Evolutionary conservation across 2,113 vertebrate genomes (phyloP), one percentile per base, ranked within the genome.

Genomic region (Holacanthus passer): DNA sequence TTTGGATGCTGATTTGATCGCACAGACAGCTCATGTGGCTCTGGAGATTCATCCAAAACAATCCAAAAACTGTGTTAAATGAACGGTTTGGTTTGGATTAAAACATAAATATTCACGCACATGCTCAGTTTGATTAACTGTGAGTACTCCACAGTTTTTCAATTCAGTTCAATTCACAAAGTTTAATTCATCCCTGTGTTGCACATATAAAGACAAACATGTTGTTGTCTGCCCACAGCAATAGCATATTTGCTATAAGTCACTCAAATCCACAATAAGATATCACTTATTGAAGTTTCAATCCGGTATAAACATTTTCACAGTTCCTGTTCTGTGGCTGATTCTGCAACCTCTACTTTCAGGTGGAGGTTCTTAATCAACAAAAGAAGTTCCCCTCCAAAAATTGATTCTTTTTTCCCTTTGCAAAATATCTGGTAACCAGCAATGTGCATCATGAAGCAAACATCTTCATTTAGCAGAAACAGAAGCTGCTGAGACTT

Each of bases 401-500:
- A 56, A 53, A 73, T 67, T 24, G 72, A 48, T 59, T 32, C 7
- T 31, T 9, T 27, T 72, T 68, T n/a, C n/a, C n/a, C n/a, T n/a
- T n/a, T n/a, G n/a, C 20, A 64, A 35, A 58, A 55, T 27, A 47
- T 24, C 22, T 41, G 24, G 20, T 24, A 2, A 66, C 10, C 66
- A 27, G n/a, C n/a, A 70, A 29, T 50, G 32, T 43, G 27, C 5
- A 22, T 31, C 11, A n/a, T 14, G 39, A 55, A 3, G 50, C 12
- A 70, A 81, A 66, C 6, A 12, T 29, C 53, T 58, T 37, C 4
- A 43, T 53, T 45, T 24, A 60, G 56, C 17, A 55, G 50, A 27
- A 35, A 29, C 20, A 24, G 22, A 29, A 53, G 43, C 19, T 35
- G 35, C 20, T 45, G 59, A 24, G 19, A 53, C 55, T 59, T 63